Percentiles rank a stretch among this genome's conserved stretches.
phyloP scores from a whole-genome alignment of 2,797 vertebrate genomes.

The Scolopax bukidnonensis region DNA sequence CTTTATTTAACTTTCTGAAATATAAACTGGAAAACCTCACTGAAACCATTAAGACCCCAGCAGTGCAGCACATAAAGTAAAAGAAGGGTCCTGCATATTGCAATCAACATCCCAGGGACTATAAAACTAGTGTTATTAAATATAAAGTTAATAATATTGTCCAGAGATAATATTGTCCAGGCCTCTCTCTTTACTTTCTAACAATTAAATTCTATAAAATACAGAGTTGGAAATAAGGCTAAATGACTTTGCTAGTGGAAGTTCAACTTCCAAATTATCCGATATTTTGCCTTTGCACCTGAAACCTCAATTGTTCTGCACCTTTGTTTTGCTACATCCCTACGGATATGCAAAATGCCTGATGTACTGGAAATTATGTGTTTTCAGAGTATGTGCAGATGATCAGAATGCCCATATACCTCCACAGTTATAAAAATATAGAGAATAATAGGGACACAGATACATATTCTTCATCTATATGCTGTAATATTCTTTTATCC shows the following conservation, averaged over 20 bases:
- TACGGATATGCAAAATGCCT: neutral
- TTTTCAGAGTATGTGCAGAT: neutral
- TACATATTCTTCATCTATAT: neutral
- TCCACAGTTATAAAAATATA: neutral
- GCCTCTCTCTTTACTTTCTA: constrained; percentile 32
- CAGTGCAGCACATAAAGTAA: constrained; percentile 26
- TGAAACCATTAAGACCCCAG: constrained; percentile 52
- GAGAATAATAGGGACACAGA: neutral
- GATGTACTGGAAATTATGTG: neutral
- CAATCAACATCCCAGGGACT: constrained; percentile 56
- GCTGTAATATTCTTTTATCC: neutral
- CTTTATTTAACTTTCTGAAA: constrained; percentile 59
- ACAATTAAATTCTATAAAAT: constrained; percentile 35
- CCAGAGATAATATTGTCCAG: constrained; percentile 51
- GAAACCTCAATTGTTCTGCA: neutral
- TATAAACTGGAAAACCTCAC: constrained; percentile 46
- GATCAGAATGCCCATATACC: neutral
- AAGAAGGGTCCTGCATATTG: constrained; percentile 51
- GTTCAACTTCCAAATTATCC: neutral
- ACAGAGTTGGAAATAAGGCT: neutral
- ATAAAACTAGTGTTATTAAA: constrained; percentile 64
- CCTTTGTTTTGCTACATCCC: neutral
- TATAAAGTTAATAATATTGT: constrained; percentile 44
- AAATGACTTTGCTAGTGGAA: neutral
- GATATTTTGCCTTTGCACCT: neutral